These are phyloP conservation scores for Eulimnadia texana DNA, from an alignment of 1,140 invertebrate species.

Conservation along the genomic window DNA sequence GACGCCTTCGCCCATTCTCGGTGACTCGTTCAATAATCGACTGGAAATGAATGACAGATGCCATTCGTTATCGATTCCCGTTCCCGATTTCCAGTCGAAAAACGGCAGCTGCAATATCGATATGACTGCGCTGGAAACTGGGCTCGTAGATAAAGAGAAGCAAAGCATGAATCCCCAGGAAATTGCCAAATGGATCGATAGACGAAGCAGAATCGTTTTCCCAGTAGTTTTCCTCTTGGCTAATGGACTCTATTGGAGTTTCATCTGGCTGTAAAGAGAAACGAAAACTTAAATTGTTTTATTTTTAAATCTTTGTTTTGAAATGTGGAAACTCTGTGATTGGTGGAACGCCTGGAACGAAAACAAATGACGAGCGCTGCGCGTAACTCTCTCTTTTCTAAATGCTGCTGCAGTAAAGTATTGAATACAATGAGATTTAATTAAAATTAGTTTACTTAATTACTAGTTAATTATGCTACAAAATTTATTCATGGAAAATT, in stretches of 20 bases:
- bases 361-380: no score
- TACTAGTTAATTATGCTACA: not conserved
- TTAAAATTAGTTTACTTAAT: not conserved
- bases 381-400: no score
- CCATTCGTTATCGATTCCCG: not conserved
- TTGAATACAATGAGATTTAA: not conserved
- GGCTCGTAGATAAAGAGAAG: not conserved
- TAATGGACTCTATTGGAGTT: slow-evolving; percentile 71
- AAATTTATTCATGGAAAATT: not conserved
- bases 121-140: no score
- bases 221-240: slow-evolving; percentile 62
- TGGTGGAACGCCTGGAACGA: no score
- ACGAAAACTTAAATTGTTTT: not conserved
- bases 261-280: slow-evolving; percentile 40
- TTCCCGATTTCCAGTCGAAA: slow-evolving; percentile 1
- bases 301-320: slow-evolving; percentile 1
- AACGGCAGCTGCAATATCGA: no score
- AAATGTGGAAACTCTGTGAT: no score
- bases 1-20: no score
- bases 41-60: no score
- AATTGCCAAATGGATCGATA: slow-evolving; percentile 73
- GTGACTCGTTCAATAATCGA: no score
- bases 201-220: slow-evolving; percentile 56
- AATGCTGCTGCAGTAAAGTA: no score
- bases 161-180: slow-evolving; percentile 58